These are phyloP conservation scores for Microcebus ravelobensis DNA, from an alignment of 2,113 vertebrate genomes.

Conservation along the genomic window DNA sequence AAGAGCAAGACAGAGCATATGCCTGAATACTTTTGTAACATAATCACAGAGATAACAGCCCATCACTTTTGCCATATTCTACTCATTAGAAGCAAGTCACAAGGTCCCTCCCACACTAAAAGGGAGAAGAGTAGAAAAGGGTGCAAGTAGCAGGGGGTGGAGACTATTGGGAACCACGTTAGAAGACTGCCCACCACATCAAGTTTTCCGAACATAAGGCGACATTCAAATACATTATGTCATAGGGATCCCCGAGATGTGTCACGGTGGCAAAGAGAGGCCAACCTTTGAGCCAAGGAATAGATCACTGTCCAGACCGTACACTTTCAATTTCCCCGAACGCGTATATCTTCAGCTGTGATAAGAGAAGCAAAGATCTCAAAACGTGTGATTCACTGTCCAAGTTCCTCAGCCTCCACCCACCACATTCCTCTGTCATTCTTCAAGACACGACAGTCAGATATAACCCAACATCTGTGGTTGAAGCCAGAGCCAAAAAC, in stretches of 20 bases:
- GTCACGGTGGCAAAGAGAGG: neutral
- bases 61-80: neutral
- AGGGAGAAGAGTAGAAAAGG: neutral
- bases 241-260: neutral
- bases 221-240: neutral
- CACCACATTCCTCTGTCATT: slow-evolving; percentile 77
- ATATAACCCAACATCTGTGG: slow-evolving; percentile 79
- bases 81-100: neutral
- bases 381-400: slow-evolving; percentile 12
- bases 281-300: neutral
- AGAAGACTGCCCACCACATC: neutral
- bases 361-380: slow-evolving; percentile 36
- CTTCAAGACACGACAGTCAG: slow-evolving; percentile 73
- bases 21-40: rapidly evolving
- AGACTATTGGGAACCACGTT: rapidly evolving
- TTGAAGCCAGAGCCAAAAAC: slow-evolving; percentile 72
- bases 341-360: neutral
- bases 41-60: too few species aligned
- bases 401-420: slow-evolving; percentile 54
- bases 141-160: rapidly evolving
- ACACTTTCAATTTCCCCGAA: neutral
- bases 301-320: neutral
- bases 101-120: neutral
- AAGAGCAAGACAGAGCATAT: rapidly evolving
- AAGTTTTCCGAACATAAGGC: neutral